Percentiles rank a stretch among this genome's conserved stretches.
phyloP scores from a whole-genome alignment of 1,140 invertebrate species.

The Gonioctena quinquepunctata region DNA sequence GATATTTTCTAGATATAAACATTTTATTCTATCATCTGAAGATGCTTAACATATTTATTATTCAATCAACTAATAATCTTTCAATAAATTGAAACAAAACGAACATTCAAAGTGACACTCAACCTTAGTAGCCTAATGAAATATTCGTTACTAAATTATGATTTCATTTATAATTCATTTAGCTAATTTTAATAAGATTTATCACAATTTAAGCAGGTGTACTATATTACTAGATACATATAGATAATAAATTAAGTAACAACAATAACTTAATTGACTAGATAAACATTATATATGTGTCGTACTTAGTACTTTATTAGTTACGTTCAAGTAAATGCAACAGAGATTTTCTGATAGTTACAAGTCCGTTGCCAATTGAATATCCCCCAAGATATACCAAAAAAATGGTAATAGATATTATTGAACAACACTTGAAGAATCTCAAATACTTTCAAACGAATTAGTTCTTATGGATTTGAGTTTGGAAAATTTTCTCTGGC shows the following conservation, averaged over 20 bases:
- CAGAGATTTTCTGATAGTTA: not conserved
- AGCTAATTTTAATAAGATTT: slow-evolving; percentile 14
- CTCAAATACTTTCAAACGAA: too few relatives aligned
- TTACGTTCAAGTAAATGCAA: not conserved
- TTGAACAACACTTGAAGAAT: too few relatives aligned
- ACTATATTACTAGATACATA: slow-evolving; percentile 33
- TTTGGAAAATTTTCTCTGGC: too few relatives aligned
- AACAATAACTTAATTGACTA: slow-evolving; percentile 39
- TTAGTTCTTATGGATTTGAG: too few relatives aligned
- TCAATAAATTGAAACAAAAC: slow-evolving; percentile 12
- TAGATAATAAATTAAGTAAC: slow-evolving; percentile 38
- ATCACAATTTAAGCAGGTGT: slow-evolving; percentile 39
- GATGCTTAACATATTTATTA: not conserved
- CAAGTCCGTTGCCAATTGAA: not conserved
- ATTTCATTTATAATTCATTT: slow-evolving; percentile 14
- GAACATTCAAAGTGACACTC: slow-evolving; percentile 11
- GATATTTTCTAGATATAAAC: slow-evolving; percentile 11
- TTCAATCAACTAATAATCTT: slow-evolving; percentile 11
- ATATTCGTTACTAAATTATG: not conserved
- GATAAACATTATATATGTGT: slow-evolving; percentile 16
- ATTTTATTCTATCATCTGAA: slow-evolving; percentile 11
- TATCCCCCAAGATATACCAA: too few relatives aligned
- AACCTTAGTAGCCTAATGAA: not conserved
- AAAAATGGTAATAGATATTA: too few relatives aligned
- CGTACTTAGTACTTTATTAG: not conserved